phyloP scores from a whole-genome alignment of 2,888 invertebrate genomes.

The Lasius platythorax region DNA sequence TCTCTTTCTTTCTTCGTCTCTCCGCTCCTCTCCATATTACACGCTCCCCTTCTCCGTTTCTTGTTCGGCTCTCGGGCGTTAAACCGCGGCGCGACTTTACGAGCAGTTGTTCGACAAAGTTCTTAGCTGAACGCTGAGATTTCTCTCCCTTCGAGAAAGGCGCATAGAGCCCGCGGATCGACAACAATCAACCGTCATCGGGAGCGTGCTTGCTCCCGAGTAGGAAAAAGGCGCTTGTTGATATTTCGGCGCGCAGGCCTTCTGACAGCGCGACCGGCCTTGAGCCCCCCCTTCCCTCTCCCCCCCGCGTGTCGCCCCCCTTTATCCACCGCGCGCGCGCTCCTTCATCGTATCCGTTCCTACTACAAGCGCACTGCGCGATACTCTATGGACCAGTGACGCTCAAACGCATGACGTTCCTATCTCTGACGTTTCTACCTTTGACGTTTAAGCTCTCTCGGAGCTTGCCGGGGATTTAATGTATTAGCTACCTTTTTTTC shows the following conservation, averaged over 20 bases:
- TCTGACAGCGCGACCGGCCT: constrained; percentile 83
- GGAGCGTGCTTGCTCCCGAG: constrained; percentile 59
- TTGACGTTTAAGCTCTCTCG: neutral
- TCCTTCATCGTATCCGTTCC: constrained; percentile 59
- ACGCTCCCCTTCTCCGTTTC: neutral
- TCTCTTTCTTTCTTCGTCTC: neutral
- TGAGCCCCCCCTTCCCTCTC: constrained; percentile 75
- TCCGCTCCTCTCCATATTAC: neutral
- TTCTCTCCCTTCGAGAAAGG: constrained; percentile 28
- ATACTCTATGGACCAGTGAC: constrained; percentile 71
- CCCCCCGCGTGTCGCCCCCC: constrained; percentile 50
- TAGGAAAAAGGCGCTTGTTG: constrained; percentile 78
- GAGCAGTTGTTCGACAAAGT: neutral
- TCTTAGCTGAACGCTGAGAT: neutral
- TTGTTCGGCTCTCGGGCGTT: constrained; percentile 14
- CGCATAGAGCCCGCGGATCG: neutral
- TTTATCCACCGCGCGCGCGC: constrained; percentile 42
- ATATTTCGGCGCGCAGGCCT: constrained; percentile 80
- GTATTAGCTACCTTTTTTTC: neutral
- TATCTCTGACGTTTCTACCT: constrained; percentile 27
- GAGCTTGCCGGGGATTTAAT: neutral
- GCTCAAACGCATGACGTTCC: constrained; percentile 64
- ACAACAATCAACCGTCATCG: constrained; percentile 59
- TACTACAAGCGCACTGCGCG: constrained; percentile 62
- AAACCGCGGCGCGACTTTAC: constrained; percentile 9